Evolutionary conservation across 1,140 invertebrate genomes (phyloP), one percentile per base, ranked within the genome.

Genomic region (Leptinotarsa defecta): DNA sequence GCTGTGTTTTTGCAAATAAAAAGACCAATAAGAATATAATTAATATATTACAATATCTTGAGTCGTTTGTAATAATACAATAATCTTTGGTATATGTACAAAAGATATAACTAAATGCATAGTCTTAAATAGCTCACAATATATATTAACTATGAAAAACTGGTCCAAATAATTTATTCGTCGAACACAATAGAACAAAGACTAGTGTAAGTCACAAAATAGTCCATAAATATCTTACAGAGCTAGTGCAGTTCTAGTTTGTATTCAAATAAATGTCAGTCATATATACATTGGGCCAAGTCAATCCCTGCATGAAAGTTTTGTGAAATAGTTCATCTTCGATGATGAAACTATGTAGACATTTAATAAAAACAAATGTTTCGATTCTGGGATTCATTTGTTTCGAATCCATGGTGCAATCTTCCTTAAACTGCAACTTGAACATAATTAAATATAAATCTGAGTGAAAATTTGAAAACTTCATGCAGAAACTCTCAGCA

Each of bases 1-100:
- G 34, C 8, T 0, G 34, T 43, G 11, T 43, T 57, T 57, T 19
- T 19, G 1, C 8, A 57, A 57, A n/a, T 57, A 6, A 57, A n/a
- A 57, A 57, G n/a, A 62, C 20, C 13, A 5, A 65, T 24, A 65
- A 65, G 64, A 65, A 65, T 65, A 65, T 65, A 65, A 65, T 65
- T 65, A 34, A 22, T 65, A 24, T 65, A 65, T 65, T 65, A 57
- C 52, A 57, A 65, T 65, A 65, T 65, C 11, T 24, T 34, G 27
- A 65, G 64, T 65, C 27, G 20, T 34, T 34, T 24, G 64, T 20
- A 72, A 72, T 63, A 72, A 43, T 71, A 74, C 71, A 74, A 79
- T 79, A 77, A 77, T 79, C 78, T 79, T 79, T 79, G 78, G 78
- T 77, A 77, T 79, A 79, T 79, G 73, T 79, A 79, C 78, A 79